Evolutionary conservation across 2,888 invertebrate species (phyloP), one percentile per base, ranked within the genome.

Genomic region (Fissipunctia ypsillon): DNA sequence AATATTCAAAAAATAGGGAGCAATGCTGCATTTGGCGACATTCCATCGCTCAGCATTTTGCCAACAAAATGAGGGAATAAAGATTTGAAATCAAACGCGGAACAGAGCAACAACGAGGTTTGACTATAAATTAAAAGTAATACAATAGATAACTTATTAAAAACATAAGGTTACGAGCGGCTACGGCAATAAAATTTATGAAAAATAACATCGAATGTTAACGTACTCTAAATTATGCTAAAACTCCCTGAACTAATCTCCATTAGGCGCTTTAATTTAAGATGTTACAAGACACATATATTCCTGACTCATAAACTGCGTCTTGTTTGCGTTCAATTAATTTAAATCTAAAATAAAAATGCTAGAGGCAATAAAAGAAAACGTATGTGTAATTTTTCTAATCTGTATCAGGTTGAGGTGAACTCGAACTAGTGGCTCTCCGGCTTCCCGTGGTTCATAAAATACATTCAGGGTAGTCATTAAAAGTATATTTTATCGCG

Each of bases 401-500:
- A 95, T 93, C 91, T 94, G 92, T 94, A 93, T 93, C 93, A 92
- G 85, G 91, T 90, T 73, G 86, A 90, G 88, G 84, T 80, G 84
- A 85, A 89, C 85, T 81, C 85, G 72, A 84, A 76, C 83, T 78
- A 84, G 83, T 88, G 88, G 88, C 87, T 86, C 87, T 84, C 28
- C 85, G 89, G 90, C 91, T 90, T 89, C 92, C 91, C 90, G 90
- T 90, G 88, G 92, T 90, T 90, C 91, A 94, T 95, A 95, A 95
- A 95, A 92, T 93, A 91, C 92, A 90, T 92, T 90, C 89, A 90
- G 93, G 91, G 91, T 92, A 91, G 90, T 88, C 95, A 93, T 96
- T 95, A 96, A 96, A 94, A 94, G 90, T 92, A 94, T 95, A 95
- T 94, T 95, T 96, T 95, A 96, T 96, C 93, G 93, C 89, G 89